Conservation (phyloP, 2,888 invertebrate species). For the Drosophila monieri region DNA sequence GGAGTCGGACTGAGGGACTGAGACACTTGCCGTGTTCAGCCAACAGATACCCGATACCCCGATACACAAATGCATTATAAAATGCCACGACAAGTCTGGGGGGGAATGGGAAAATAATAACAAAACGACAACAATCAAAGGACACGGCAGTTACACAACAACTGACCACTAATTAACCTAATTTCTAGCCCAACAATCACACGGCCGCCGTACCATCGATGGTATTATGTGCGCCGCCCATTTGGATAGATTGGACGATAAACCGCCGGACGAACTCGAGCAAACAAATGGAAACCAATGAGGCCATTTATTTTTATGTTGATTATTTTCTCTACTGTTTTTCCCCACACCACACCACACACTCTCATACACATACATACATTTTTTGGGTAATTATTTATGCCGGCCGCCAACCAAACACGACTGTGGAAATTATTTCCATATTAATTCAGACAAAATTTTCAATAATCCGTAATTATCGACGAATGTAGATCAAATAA, state of each 20-base stretch:
- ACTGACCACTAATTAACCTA: conserved; percentile 74
- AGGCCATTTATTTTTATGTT: conserved; percentile 52
- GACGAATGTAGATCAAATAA: conserved; percentile 74
- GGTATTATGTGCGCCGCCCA: conserved; percentile 11
- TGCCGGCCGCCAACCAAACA: conserved; percentile 22
- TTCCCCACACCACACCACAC: neutral
- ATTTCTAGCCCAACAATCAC: conserved; percentile 54
- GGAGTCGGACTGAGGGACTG: conserved; percentile 5
- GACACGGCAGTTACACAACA: conserved; percentile 57
- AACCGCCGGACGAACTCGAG: conserved; percentile 15
- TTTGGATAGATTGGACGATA: conserved; percentile 17
- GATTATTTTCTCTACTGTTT: conserved; percentile 26
- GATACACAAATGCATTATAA: neutral
- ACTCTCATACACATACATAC: too few relatives aligned
- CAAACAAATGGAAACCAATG: conserved; percentile 43
- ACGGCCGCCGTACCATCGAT: conserved; percentile 18
- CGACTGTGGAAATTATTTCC: conserved; percentile 61
- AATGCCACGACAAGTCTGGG: neutral
- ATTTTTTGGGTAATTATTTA: conserved; percentile 63
- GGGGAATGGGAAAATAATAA: conserved; percentile 11
- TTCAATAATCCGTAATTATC: conserved; percentile 76
- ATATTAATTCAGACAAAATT: conserved; percentile 75
- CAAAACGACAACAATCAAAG: conserved; percentile 46
- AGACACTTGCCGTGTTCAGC: conserved; percentile 1
- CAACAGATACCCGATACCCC: neutral